Evolutionary conservation across 2,888 invertebrate species (phyloP).

Genomic region (Diarsia brunnea): DNA sequence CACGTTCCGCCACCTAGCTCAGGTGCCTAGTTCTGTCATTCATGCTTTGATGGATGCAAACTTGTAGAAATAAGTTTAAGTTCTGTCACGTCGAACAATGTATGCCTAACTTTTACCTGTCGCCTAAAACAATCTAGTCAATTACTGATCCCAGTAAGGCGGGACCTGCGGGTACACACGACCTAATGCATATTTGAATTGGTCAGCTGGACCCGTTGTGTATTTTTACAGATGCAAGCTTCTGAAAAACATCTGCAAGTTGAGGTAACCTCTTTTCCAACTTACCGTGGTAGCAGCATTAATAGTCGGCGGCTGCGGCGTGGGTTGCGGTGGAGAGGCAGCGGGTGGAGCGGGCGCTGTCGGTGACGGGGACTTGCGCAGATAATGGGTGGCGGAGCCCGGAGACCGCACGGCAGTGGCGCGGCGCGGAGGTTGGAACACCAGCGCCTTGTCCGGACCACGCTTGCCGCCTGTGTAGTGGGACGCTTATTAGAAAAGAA

Average conservation of each 20-base stretch:
- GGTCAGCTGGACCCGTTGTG: too few species aligned
- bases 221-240: neutral
- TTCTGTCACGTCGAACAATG: neutral
- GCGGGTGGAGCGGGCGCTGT: constrained; percentile 91
- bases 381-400: constrained; percentile 95
- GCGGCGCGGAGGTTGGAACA: constrained; percentile 93
- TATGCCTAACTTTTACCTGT: neutral
- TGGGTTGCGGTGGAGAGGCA: constrained; percentile 73
- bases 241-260: neutral
- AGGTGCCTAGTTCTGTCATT: too few species aligned
- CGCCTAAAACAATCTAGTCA: neutral
- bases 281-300: constrained; percentile 73
- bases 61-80: neutral
- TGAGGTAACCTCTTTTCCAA: neutral
- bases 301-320: constrained; percentile 62
- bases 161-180: too few species aligned
- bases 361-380: constrained; percentile 98
- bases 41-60: too few species aligned
- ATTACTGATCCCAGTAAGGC: too few species aligned
- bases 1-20: too few species aligned
- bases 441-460: constrained; percentile 91
- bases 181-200: too few species aligned
- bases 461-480: constrained; percentile 84
- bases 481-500: neutral
- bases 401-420: constrained; percentile 97